Evolutionary conservation across 2,797 vertebrate species (phyloP).

Genomic region (Synaphobranchus kaupii): DNA sequence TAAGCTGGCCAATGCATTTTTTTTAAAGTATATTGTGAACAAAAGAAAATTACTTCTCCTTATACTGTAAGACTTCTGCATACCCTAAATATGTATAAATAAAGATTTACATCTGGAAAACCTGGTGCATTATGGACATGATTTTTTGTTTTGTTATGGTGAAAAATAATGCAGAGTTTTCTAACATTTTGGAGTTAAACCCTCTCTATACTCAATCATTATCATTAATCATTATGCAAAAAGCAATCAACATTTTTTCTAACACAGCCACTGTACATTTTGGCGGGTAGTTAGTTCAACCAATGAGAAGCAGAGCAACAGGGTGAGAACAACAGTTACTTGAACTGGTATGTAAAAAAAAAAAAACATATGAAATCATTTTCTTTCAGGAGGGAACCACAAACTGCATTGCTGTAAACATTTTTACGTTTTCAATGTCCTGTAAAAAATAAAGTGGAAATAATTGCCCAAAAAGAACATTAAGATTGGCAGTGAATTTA

Average conservation of each 20-base stretch:
- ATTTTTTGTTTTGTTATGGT: neutral
- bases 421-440: slow-evolving; percentile 22
- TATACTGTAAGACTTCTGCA: neutral
- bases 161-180: neutral
- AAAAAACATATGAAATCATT: slow-evolving; percentile 31
- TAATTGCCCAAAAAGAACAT: slow-evolving; percentile 27
- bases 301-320: slow-evolving; percentile 7
- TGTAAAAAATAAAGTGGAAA: slow-evolving; percentile 30
- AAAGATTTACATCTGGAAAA: neutral
- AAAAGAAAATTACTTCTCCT: neutral
- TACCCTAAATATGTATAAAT: neutral
- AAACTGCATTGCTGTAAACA: slow-evolving; percentile 34
- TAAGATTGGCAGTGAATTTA: slow-evolving; percentile 30
- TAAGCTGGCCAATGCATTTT: neutral
- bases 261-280: neutral
- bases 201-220: neutral
- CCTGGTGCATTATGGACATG: neutral
- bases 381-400: slow-evolving; percentile 35
- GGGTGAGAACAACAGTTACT: neutral
- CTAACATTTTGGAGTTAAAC: neutral
- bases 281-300: slow-evolving; percentile 35
- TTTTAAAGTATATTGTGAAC: neutral
- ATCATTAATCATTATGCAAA: neutral
- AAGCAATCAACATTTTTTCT: neutral
- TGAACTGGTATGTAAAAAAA: slow-evolving; percentile 21